Conservation (phyloP, 2,113 vertebrate species). For the Dunckerocampus dactyliophorus region DNA sequence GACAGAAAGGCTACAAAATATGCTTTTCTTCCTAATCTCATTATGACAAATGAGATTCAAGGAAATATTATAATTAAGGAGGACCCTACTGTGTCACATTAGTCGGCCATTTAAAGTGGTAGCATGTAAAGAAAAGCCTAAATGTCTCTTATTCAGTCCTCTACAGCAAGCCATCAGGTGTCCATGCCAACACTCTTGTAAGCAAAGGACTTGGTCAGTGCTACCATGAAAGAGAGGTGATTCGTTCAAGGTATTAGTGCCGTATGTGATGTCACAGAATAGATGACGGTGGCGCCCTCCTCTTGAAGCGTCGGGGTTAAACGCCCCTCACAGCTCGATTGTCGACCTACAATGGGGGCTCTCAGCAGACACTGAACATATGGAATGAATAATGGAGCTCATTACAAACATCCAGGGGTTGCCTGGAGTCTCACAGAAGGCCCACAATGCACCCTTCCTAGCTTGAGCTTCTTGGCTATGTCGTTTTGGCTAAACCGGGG, state of each 20-base stretch:
- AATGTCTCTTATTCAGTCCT: constrained; percentile 27
- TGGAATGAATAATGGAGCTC: constrained; percentile 78
- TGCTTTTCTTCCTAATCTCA: background rate
- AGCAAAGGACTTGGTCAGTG: constrained; percentile 23
- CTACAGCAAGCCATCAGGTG: constrained; percentile 17
- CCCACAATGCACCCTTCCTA: constrained; percentile 51
- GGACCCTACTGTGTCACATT: background rate
- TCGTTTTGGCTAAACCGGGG: constrained; percentile 18
- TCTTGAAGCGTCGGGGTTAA: constrained; percentile 65
- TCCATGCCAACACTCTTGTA: constrained; percentile 30
- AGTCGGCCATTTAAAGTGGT: constrained; percentile 11
- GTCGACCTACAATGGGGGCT: constrained; percentile 66
- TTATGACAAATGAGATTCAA: background rate
- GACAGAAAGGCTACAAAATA: background rate
- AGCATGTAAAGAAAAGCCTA: constrained; percentile 23
- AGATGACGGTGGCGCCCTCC: constrained; percentile 62
- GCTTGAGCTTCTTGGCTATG: constrained; percentile 17
- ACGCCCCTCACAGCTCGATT: constrained; percentile 63
- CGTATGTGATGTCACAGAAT: constrained; percentile 68
- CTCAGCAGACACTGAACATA: constrained; percentile 73
- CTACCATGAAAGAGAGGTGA: constrained; percentile 27
- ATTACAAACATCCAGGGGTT: constrained; percentile 73
- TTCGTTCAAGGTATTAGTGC: constrained; percentile 56
- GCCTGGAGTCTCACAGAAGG: constrained; percentile 67
- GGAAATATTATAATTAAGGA: background rate